Percentiles rank a stretch among this genome's conserved stretches.
These are phyloP conservation scores for Lepidothrix coronata DNA, from an alignment of 2,113 vertebrate genomes.

Conservation along the genomic window DNA sequence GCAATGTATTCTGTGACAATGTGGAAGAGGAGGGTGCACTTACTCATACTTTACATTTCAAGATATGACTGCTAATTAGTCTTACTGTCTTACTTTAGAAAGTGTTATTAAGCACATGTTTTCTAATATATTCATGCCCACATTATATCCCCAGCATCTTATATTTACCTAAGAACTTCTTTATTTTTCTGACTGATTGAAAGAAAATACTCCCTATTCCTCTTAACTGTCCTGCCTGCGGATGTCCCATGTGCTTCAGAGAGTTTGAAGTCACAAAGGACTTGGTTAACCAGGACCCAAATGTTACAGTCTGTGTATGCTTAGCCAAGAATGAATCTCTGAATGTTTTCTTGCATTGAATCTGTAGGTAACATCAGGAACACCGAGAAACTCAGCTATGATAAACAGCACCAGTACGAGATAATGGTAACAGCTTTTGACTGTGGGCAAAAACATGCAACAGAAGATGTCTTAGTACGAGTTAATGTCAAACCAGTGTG, in stretches of 20 bases:
- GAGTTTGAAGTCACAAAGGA: background rate
- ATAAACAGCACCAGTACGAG: conserved; percentile 87
- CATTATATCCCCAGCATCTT: background rate
- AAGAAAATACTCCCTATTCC: background rate
- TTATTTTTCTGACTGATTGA: background rate
- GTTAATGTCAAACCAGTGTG: conserved; percentile 94
- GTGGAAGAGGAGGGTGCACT: background rate
- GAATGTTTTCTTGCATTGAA: background rate
- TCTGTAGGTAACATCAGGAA: conserved; percentile 92
- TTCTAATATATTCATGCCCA: background rate
- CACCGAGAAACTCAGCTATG: conserved; percentile 92
- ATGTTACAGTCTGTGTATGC: background rate
- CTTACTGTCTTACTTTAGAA: background rate
- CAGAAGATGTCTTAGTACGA: conserved; percentile 82
- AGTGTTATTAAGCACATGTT: background rate
- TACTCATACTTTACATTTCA: background rate
- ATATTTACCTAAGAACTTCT: background rate
- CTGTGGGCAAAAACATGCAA: conserved; percentile 92
- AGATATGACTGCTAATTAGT: background rate
- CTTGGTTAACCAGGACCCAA: background rate
- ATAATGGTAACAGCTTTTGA: conserved; percentile 93
- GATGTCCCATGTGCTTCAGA: background rate
- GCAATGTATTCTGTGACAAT: background rate
- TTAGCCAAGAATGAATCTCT: background rate
- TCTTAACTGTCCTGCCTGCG: background rate